phyloP scores from a whole-genome alignment of 2,113 vertebrate species.

The Bujurquina vittata region DNA sequence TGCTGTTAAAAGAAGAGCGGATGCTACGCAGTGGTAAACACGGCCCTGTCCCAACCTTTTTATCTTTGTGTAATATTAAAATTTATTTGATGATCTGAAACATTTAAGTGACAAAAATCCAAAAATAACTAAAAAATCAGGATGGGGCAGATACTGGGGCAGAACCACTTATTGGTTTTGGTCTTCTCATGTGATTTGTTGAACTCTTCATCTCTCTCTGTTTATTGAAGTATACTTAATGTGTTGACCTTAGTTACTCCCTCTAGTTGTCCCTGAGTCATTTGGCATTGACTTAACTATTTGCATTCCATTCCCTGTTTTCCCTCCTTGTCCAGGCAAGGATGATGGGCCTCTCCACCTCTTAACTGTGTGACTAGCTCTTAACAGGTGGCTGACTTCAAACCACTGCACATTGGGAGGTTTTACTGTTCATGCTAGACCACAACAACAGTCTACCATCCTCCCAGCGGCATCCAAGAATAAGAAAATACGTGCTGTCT shows the following conservation, averaged over 20 bases:
- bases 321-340: constrained; percentile 10
- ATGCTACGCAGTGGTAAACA: no score
- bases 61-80: no score
- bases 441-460: constrained; percentile 36
- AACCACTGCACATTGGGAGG: constrained; percentile 41
- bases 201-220: constrained; percentile 39
- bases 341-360: constrained; percentile 40
- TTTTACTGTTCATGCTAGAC: constrained; percentile 36
- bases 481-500: constrained; percentile 12
- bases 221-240: constrained; percentile 63
- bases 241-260: constrained; percentile 57
- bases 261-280: constrained; percentile 31
- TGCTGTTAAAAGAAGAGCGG: no score
- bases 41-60: no score
- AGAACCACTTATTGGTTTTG: not conserved
- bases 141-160: not conserved
- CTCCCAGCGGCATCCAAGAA: not conserved
- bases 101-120: not conserved
- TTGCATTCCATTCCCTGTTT: constrained; percentile 63
- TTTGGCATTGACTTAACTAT: constrained; percentile 55
- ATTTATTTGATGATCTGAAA: not conserved
- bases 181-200: not conserved
- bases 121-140: no score
- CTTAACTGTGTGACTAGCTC: constrained; percentile 41
- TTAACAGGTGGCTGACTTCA: constrained; percentile 65